Evolutionary conservation across 1,140 invertebrate species (phyloP).

Genomic region (Eubasilissa regina): DNA sequence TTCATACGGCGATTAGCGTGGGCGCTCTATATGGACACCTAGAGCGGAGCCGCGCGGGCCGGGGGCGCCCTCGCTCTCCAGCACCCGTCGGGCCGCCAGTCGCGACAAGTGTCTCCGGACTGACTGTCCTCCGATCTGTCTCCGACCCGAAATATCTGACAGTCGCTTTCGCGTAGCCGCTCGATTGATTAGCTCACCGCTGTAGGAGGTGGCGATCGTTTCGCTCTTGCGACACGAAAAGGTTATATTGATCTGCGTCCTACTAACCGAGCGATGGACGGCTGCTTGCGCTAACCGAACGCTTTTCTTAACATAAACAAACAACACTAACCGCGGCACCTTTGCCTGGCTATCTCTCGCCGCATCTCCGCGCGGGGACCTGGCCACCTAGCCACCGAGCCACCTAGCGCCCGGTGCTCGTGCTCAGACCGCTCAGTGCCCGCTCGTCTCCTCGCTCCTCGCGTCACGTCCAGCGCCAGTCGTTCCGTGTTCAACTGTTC

Average conservation of each 20-base stretch:
- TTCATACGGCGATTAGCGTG: conserved; percentile 55
- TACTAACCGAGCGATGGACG: conserved; percentile 12
- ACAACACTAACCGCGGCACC: conserved; percentile 24
- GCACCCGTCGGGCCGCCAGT: conserved; percentile 28
- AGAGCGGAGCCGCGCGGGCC: conserved; percentile 57
- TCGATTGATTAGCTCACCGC: too few relatives aligned
- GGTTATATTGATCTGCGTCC: conserved; percentile 26
- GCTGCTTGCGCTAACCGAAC: conserved; percentile 39
- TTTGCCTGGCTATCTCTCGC: conserved; percentile 22
- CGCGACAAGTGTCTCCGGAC: conserved; percentile 41
- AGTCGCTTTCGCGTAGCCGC: neutral
- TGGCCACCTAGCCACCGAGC: neutral
- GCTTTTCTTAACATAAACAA: conserved; percentile 40
- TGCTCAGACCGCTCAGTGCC: too few relatives aligned
- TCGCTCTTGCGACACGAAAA: conserved; percentile 25
- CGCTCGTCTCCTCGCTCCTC: too few relatives aligned
- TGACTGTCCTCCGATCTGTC: conserved; percentile 2
- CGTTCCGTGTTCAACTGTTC: neutral
- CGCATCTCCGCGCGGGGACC: conserved; percentile 1
- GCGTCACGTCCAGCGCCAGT: neutral
- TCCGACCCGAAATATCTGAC: neutral
- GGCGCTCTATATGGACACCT: conserved; percentile 52
- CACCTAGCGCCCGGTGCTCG: neutral
- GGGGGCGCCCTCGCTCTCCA: conserved; percentile 16
- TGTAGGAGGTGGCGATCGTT: neutral